Percentiles rank a stretch among this genome's conserved stretches.
Evolutionary conservation across 1,140 invertebrate species (phyloP).

Genomic region (Zaprionus tsacasi): DNA sequence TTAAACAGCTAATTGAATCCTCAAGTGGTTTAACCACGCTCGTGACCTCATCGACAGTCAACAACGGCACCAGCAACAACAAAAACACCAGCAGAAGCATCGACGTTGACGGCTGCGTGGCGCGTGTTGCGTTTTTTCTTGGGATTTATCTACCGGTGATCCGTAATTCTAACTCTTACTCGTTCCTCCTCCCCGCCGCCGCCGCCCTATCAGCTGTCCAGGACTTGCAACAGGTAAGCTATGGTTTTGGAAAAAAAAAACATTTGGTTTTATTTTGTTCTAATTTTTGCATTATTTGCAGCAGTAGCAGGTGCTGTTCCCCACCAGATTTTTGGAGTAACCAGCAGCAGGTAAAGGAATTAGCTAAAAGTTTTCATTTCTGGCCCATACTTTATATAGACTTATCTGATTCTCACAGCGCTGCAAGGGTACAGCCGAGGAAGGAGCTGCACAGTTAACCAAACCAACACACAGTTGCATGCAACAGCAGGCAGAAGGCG

Average conservation of each 20-base stretch:
- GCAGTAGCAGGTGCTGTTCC: neutral
- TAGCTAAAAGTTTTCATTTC: neutral
- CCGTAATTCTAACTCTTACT: neutral
- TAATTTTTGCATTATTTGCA: neutral
- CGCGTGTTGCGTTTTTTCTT: conserved; percentile 28
- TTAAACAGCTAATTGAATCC: conserved; percentile 39
- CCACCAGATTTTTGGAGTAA: neutral
- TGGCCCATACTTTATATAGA: neutral
- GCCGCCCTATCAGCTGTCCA: neutral
- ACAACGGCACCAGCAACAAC: conserved; percentile 35
- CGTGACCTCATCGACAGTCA: conserved; percentile 64
- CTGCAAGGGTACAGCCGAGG: neutral
- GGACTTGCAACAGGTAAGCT: conserved; percentile 1
- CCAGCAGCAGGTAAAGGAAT: conserved; percentile 28
- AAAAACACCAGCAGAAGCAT: conserved; percentile 17
- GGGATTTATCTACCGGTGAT: neutral
- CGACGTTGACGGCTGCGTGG: conserved; percentile 24
- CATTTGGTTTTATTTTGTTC: neutral
- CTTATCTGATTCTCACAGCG: neutral
- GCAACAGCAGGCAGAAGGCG: conserved; percentile 14
- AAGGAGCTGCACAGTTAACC: neutral
- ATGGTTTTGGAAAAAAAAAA: neutral
- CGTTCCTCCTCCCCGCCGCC: neutral
- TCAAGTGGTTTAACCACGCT: conserved; percentile 52
- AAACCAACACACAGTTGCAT: conserved; percentile 25